These are phyloP conservation scores for Anolis sagrei DNA, from an alignment of 2,113 vertebrate species.

Conservation along the genomic window DNA sequence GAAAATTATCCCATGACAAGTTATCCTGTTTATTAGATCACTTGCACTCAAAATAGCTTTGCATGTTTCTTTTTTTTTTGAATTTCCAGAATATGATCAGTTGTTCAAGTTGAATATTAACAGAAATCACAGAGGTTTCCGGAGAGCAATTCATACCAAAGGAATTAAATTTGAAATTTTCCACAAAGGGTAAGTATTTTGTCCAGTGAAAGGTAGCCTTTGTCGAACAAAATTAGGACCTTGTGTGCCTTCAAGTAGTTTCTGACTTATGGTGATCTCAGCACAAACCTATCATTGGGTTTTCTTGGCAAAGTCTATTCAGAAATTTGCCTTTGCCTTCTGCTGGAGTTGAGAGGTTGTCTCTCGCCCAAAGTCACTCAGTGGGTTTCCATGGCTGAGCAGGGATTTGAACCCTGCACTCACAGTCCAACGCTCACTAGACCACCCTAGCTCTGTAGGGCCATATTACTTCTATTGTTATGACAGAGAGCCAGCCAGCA, in stretches of 20 bases:
- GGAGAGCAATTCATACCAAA: constrained; percentile 87
- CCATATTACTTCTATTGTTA: too few species aligned
- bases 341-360: too few species aligned
- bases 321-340: too few species aligned
- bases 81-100: constrained; percentile 89
- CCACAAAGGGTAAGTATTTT: constrained; percentile 91
- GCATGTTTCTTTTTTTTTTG: fast-evolving
- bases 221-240: neutral
- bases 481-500: too few species aligned
- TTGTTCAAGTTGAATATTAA: constrained; percentile 93
- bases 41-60: neutral
- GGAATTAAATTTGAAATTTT: constrained; percentile 95
- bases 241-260: neutral
- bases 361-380: too few species aligned
- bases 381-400: neutral
- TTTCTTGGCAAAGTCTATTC: too few species aligned
- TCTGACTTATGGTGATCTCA: too few species aligned
- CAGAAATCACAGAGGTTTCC: constrained; percentile 92
- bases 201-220: neutral
- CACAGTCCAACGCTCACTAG: too few species aligned
- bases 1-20: neutral
- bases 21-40: neutral
- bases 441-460: too few species aligned
- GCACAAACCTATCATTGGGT: too few species aligned
- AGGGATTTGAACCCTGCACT: too few species aligned